Conservation (phyloP, 2,888 invertebrate species). For the Epinotia ramella region DNA sequence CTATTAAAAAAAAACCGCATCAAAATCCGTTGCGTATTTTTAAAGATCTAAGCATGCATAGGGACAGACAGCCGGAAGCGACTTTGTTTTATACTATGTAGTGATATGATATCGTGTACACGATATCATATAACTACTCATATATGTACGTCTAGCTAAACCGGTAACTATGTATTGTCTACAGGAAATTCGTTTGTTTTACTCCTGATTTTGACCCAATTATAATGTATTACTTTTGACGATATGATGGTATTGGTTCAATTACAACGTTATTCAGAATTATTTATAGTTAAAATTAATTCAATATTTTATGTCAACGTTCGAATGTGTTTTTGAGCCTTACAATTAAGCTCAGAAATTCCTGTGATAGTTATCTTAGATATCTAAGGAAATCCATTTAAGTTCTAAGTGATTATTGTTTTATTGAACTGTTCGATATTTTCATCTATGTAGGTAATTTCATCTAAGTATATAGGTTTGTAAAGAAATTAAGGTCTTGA, state of each 20-base stretch:
- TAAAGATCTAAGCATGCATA: too few relatives aligned
- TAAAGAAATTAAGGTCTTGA: conserved; percentile 4
- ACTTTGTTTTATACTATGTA: too few relatives aligned
- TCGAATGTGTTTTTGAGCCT: conserved; percentile 32
- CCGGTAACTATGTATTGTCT: too few relatives aligned
- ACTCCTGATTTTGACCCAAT: too few relatives aligned
- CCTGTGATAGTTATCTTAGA: conserved; percentile 68
- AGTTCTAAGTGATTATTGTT: conserved; percentile 40
- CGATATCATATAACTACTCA: too few relatives aligned
- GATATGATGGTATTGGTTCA: background rate
- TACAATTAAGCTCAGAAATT: conserved; percentile 66
- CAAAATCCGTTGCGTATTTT: too few relatives aligned
- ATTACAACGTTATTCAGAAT: background rate
- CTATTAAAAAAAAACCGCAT: too few relatives aligned
- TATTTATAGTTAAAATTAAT: background rate
- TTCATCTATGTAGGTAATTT: conserved; percentile 8
- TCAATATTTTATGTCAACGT: conserved; percentile 21
- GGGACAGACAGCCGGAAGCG: too few relatives aligned
- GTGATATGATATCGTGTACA: too few relatives aligned
- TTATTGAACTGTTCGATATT: conserved; percentile 21
- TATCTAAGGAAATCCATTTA: conserved; percentile 47
- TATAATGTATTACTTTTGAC: background rate
- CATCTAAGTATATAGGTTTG: background rate
- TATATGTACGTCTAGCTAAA: too few relatives aligned
- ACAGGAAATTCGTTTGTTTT: too few relatives aligned